These are phyloP conservation scores for Smutsia gigantea DNA, from an alignment of 2,797 vertebrate species.

Conservation along the genomic window DNA sequence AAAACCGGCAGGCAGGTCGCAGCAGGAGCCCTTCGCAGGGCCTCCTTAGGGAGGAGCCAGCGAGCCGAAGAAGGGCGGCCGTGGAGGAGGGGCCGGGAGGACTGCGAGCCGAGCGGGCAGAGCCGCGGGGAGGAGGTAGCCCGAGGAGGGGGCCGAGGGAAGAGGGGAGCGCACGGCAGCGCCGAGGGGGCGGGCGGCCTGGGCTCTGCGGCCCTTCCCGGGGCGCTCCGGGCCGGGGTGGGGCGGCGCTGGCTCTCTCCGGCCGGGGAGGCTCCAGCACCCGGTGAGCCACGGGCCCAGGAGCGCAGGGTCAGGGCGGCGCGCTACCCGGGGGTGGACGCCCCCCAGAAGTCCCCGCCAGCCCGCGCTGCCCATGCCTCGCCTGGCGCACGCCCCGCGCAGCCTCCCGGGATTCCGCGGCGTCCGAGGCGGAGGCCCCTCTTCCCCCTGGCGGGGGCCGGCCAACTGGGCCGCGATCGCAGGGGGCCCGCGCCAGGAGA, in stretches of 20 bases:
- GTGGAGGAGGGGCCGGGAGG: neutral
- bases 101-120: accelerated
- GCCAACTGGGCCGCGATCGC: no score
- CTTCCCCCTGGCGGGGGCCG: neutral
- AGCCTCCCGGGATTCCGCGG: neutral
- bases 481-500: no score
- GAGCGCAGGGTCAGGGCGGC: neutral
- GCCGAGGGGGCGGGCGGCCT: neutral
- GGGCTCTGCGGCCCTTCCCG: neutral
- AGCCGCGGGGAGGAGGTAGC: neutral
- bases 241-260: no score
- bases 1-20: neutral
- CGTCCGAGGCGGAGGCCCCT: neutral
- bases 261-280: no score
- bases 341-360: neutral
- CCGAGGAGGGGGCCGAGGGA: accelerated
- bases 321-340: neutral
- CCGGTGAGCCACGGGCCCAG: neutral
- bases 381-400: no score
- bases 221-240: no score
- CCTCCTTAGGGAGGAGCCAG: neutral
- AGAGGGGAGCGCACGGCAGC: neutral
- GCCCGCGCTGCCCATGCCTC: neutral
- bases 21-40: neutral
- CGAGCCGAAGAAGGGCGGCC: neutral